Base-by-base conservation (phyloP, 2,888 invertebrate species). In the Trisateles emortualis region DNA sequence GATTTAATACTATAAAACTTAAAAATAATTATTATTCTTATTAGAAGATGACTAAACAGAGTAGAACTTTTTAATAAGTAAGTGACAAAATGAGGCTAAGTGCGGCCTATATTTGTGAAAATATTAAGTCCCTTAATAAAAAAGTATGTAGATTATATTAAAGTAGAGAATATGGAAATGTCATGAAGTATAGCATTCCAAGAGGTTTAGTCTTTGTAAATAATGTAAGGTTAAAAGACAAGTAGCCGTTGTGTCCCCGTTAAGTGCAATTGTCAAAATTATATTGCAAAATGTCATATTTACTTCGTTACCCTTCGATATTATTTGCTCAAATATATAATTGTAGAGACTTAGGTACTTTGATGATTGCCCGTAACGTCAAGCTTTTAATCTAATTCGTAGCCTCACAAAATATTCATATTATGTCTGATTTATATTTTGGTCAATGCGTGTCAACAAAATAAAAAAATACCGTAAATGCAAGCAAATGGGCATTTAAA, bases 151-250 rank as follows among this genome's bases (percentile, higher is more conserved):
- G 64, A 57, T 16, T 42, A 65, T 56, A 41, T 65, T 72, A 53
- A 44, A 40, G 55, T 64, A 67, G 62, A 59, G 50, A 53, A 43
- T 56, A 64, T 62, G 56, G 32, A 70, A 61, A 64, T 58, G 73
- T 71, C 64, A 66, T 55, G 67, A 72, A 70, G 70, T 64, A 60
- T 72, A 75, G 74, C 84, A 84, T 84, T 83, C 84, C 84, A 83
- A 68, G 68, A 68, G 55, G 48, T 13, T 76, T 64, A 66, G 56
- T 60, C 67, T 60, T 67, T 81, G 78, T 81, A 82, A 65, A 78
- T 76, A 75, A 59, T 58, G 61, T 72, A 70, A 72, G 71, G 60
- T 58, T 70, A 74, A 77, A 73, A 79, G 67, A 76, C 76, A 66
- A 58, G 58, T 64, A 67, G 63, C 64, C 62, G 56, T 60, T 52